Evolutionary conservation across 1,140 invertebrate species (phyloP).

Genomic region (Antheraea pernyi): DNA sequence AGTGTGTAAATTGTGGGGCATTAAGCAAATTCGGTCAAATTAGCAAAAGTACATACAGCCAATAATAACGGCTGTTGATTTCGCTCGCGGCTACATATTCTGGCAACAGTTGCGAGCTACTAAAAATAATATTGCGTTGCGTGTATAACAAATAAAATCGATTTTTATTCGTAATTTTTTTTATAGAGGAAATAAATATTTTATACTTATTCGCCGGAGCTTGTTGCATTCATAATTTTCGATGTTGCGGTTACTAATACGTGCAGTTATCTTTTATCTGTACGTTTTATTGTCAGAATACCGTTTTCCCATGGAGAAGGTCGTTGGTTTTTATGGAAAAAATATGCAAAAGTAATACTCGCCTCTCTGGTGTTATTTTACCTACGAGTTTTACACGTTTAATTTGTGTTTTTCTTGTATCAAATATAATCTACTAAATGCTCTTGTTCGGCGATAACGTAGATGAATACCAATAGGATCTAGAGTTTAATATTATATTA

Average conservation of each 20-base stretch:
- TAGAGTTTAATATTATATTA: too few relatives aligned
- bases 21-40: conserved; percentile 61
- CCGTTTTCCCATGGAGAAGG: background rate
- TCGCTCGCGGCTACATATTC: conserved; percentile 19
- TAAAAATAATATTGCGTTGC: conserved; percentile 10
- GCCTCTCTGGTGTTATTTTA: background rate
- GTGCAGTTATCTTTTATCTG: background rate
- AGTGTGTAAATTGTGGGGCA: conserved; percentile 50
- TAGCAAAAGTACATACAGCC: conserved; percentile 38
- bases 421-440: too few relatives aligned
- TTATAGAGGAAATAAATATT: background rate
- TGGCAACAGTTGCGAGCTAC: conserved; percentile 33
- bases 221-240: background rate
- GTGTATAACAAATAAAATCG: conserved; percentile 16
- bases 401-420: background rate
- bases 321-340: background rate
- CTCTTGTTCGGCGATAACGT: too few relatives aligned
- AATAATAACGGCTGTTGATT: conserved; percentile 44
- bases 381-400: background rate
- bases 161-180: conserved; percentile 1
- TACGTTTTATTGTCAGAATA: background rate
- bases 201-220: background rate
- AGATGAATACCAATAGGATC: too few relatives aligned
- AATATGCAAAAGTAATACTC: background rate
- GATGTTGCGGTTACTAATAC: conserved; percentile 8